Evolutionary conservation across 2,113 vertebrate species (phyloP).

Genomic region (Callospermophilus lateralis): DNA sequence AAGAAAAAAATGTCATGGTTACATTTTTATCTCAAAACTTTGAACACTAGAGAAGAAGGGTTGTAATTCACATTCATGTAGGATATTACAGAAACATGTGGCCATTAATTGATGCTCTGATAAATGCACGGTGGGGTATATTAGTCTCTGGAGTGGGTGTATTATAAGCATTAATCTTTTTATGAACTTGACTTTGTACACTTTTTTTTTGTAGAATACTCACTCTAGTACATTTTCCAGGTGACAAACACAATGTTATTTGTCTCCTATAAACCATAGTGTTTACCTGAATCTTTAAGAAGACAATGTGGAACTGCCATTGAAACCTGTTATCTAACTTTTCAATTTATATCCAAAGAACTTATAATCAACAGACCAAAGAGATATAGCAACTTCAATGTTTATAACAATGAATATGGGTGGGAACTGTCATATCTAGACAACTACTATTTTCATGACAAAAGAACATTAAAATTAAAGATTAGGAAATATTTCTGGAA

Average conservation of each 20-base stretch:
- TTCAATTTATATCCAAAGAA: too few species aligned
- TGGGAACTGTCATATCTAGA: too few species aligned
- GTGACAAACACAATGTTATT: conserved; percentile 6
- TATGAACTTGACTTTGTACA: conserved; percentile 36
- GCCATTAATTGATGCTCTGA: conserved; percentile 30
- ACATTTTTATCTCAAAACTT: not conserved
- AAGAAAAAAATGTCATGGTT: not conserved
- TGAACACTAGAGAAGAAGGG: not conserved
- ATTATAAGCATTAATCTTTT: conserved; percentile 45
- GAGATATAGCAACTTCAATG: too few species aligned
- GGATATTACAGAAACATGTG: conserved; percentile 32
- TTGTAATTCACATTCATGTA: not conserved
- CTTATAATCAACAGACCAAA: too few species aligned
- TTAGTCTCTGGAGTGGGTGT: conserved; percentile 36
- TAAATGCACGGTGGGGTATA: not conserved
- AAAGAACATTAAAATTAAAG: too few species aligned
- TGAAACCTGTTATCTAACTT: too few species aligned
- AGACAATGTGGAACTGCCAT: too few species aligned
- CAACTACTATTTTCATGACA: too few species aligned
- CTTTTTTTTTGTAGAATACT: not conserved
- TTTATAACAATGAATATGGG: too few species aligned
- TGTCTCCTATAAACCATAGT: too few species aligned
- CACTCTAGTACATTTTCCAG: not conserved
- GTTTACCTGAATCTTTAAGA: too few species aligned
- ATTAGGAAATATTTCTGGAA: too few species aligned